phyloP scores from a whole-genome alignment of 2,113 vertebrate genomes.

The Ginglymostoma cirratum region DNA sequence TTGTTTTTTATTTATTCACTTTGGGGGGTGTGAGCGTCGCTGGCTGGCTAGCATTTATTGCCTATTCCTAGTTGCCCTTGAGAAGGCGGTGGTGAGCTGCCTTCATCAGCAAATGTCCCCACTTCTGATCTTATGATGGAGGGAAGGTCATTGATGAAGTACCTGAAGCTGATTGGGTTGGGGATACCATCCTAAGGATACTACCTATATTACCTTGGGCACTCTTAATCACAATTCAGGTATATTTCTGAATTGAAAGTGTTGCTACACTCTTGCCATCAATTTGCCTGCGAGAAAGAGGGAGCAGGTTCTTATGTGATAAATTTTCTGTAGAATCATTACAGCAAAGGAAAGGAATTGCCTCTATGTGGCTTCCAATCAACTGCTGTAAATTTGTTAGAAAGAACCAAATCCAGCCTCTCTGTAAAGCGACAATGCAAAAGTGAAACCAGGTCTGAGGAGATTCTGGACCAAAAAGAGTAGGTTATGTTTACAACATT shows the following conservation, averaged over 20 bases:
- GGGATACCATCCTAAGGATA: too few relatives aligned
- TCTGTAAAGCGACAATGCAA: background rate
- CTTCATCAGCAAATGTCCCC: too few relatives aligned
- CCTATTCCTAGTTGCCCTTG: too few relatives aligned
- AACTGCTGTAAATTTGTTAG: background rate
- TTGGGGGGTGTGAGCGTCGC: too few relatives aligned
- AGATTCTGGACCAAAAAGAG: background rate
- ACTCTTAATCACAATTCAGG: background rate
- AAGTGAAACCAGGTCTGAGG: background rate
- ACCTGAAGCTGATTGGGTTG: too few relatives aligned
- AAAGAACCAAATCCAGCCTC: background rate
- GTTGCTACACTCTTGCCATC: background rate
- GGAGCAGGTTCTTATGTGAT: background rate
- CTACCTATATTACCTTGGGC: background rate
- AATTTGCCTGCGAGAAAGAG: background rate
- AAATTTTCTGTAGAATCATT: background rate
- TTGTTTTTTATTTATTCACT: too few relatives aligned
- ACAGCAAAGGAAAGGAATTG: background rate
- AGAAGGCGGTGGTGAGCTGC: too few relatives aligned
- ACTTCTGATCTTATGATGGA: too few relatives aligned
- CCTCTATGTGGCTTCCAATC: background rate
- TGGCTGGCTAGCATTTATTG: too few relatives aligned
- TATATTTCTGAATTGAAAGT: background rate
- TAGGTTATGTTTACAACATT: background rate
- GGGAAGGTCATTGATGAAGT: too few relatives aligned